phyloP scores from a whole-genome alignment of 2,888 invertebrate species.

The Hydropsyche betteni region DNA sequence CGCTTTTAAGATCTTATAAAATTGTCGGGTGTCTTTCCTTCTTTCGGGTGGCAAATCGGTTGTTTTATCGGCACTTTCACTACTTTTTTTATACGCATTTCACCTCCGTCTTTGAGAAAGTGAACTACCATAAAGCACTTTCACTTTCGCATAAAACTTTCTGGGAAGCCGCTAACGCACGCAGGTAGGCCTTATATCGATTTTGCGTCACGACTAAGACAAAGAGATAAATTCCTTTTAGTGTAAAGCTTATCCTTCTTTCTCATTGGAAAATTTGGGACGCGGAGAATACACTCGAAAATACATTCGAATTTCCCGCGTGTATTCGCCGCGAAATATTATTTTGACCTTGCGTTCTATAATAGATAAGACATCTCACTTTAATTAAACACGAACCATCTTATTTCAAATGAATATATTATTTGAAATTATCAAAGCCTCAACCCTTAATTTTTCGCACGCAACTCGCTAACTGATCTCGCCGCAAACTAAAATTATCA shows the following conservation, averaged over 20 bases:
- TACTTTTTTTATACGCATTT: constrained; percentile 36
- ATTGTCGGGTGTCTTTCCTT: background rate
- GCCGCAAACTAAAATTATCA: too few relatives aligned
- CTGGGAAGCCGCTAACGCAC: constrained; percentile 32
- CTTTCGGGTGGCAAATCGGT: constrained; percentile 11
- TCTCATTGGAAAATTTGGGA: constrained; percentile 28
- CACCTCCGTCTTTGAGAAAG: constrained; percentile 14
- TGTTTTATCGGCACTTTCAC: constrained; percentile 21
- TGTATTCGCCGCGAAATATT: too few relatives aligned
- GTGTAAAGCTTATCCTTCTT: constrained; percentile 19
- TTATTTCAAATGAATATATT: too few relatives aligned
- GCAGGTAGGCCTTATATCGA: constrained; percentile 31
- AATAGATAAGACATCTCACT: too few relatives aligned
- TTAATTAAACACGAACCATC: too few relatives aligned
- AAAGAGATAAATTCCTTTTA: constrained; percentile 33
- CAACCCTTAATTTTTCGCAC: too few relatives aligned
- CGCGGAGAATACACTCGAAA: background rate
- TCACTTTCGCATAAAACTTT: constrained; percentile 46
- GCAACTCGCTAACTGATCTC: too few relatives aligned
- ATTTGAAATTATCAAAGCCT: too few relatives aligned
- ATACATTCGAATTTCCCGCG: too few relatives aligned
- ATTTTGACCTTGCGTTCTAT: too few relatives aligned
- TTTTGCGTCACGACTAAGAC: constrained; percentile 33
- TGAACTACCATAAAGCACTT: constrained; percentile 47
- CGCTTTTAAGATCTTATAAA: background rate